Percentiles rank a stretch among this genome's conserved stretches.
Evolutionary conservation across 2,888 invertebrate species (phyloP).

Genomic region (Acleris literana): DNA sequence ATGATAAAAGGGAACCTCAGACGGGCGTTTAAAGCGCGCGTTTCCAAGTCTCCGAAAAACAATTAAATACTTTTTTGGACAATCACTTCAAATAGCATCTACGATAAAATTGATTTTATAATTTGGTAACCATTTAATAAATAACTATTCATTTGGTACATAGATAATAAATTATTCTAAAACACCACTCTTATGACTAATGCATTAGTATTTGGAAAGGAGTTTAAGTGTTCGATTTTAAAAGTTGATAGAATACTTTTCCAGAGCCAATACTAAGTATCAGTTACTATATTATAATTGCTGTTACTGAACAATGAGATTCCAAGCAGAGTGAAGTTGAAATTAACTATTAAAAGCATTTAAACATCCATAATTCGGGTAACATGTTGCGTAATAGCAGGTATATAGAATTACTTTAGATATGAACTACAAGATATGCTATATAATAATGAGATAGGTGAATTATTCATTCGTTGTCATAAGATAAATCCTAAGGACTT

Average conservation of each 20-base stretch:
- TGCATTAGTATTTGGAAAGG: constrained; percentile 3
- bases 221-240: background rate
- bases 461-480: constrained; percentile 64
- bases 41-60: constrained; percentile 17
- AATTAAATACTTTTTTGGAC: constrained; percentile 1
- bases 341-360: constrained; percentile 35
- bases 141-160: constrained; percentile 18
- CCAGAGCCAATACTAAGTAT: background rate
- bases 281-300: background rate
- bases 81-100: constrained; percentile 15
- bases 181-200: constrained; percentile 19
- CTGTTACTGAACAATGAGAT: constrained; percentile 4
- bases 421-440: constrained; percentile 79
- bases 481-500: constrained; percentile 62
- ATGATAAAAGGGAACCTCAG: constrained; percentile 3
- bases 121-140: constrained; percentile 32
- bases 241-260: background rate
- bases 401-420: constrained; percentile 53
- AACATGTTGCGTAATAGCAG: constrained; percentile 41
- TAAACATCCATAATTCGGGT: constrained; percentile 41
- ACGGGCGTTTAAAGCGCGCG: constrained; percentile 22
- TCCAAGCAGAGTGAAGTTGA: constrained; percentile 27
- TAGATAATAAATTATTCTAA: constrained; percentile 38
- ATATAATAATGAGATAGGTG: constrained; percentile 61
- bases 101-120: constrained; percentile 23